phyloP scores from a whole-genome alignment of 2,888 invertebrate genomes.

The Matsumyia berberina region DNA sequence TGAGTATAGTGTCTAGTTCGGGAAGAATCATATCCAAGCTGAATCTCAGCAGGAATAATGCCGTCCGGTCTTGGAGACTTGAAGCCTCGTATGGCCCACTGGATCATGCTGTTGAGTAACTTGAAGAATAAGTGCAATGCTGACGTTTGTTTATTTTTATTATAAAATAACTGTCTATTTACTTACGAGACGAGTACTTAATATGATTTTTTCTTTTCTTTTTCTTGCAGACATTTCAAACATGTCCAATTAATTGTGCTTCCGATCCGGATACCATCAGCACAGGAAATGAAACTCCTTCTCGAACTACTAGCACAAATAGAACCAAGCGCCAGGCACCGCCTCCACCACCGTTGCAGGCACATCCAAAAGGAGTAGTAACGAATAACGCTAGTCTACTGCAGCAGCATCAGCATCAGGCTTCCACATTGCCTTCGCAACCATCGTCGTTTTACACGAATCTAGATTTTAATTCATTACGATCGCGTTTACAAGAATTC shows the following conservation, averaged over 20 bases:
- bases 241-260: constrained; percentile 86
- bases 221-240: constrained; percentile 88
- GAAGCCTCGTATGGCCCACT: too few relatives aligned
- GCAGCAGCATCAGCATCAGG: constrained; percentile 61
- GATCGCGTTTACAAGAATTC: constrained; percentile 88
- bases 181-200: too few relatives aligned
- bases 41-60: too few relatives aligned
- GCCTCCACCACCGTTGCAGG: constrained; percentile 69
- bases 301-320: constrained; percentile 79
- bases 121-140: too few relatives aligned
- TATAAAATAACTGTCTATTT: background rate
- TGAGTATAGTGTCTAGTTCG: too few relatives aligned
- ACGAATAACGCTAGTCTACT: constrained; percentile 64
- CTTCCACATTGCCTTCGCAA: constrained; percentile 27
- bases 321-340: constrained; percentile 76
- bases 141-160: constrained; percentile 5
- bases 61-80: too few relatives aligned
- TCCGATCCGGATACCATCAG: constrained; percentile 83
- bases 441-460: constrained; percentile 82
- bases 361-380: constrained; percentile 76
- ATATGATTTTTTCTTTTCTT: too few relatives aligned
- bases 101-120: too few relatives aligned
- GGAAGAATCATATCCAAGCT: too few relatives aligned
- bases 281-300: constrained; percentile 81
- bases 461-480: constrained; percentile 86